Base-by-base conservation (phyloP, 53 echinoderm and acorn worm species). In the Luidia sarsii region DNA sequence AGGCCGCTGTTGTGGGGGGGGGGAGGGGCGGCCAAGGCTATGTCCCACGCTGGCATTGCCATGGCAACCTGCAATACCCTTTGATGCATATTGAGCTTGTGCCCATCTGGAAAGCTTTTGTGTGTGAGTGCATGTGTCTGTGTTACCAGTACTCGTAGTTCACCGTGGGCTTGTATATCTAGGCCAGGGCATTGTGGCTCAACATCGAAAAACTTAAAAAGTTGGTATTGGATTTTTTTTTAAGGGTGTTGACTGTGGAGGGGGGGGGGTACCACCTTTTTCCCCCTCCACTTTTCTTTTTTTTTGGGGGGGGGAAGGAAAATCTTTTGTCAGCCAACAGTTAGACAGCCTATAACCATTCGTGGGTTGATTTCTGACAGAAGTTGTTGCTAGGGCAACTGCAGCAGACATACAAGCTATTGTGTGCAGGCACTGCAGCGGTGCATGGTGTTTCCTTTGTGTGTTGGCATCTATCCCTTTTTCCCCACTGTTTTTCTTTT, bases 261-360 rank as follows among this genome's bases (percentile, higher is more conserved):
- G n/a, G n/a, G n/a, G n/a, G n/a, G n/a, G n/a, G n/a, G n/a, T n/a
- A n/a, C n/a, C n/a, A n/a, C n/a, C 25, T 54, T 54, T n/a, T 27
- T 6, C 18, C 18, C 28, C 46, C 20, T 29, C 45, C 67, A 46
- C 4, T 54, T 11, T 15, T 39, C 28, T 55, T 74, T 45, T 56
- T 39, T 65, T 20, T 56, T 39, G n/a, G n/a, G n/a, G n/a, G 59
- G 75, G 77, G 59, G 77, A 46, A 55, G 60, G 77, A 46, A 77
- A 28, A 61, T 32, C 77, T 77, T 75, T 77, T 77, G 77, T 77
- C 77, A 45, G 45, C 77, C 77, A 59, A 61, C 61, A 77, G 77
- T 60, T 48, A 48, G n/a, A n/a, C n/a, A 57, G 25, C 68, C 45
- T 33, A 31, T 57, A 56, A 59, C 48, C n/a, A 41, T 75, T 57